Evolutionary conservation across 2,113 vertebrate species (phyloP).

Genomic region (Trochalopteron elliotii): DNA sequence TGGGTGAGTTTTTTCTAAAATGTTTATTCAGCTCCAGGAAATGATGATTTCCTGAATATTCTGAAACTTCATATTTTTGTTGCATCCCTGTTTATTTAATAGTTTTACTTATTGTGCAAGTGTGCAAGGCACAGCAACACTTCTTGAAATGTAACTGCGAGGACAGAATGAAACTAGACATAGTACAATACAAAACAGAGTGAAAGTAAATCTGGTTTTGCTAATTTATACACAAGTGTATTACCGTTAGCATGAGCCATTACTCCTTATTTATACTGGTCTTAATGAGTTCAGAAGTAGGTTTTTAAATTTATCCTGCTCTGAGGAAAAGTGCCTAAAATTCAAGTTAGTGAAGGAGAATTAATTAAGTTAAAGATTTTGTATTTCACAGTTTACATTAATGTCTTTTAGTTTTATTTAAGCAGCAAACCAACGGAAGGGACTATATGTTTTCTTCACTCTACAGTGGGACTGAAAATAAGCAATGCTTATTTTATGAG

Average conservation of each 20-base stretch:
- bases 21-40: constrained; percentile 57
- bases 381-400: constrained; percentile 5
- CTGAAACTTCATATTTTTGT: constrained; percentile 53
- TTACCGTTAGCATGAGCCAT: background rate
- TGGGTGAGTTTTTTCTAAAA: constrained; percentile 54
- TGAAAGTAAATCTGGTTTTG: background rate
- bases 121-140: background rate
- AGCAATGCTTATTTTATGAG: background rate
- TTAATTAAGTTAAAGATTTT: constrained; percentile 3
- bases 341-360: background rate
- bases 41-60: constrained; percentile 65
- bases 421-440: background rate
- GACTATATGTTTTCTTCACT: background rate
- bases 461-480: background rate
- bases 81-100: constrained; percentile 27
- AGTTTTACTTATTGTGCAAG: background rate
- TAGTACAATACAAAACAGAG: background rate
- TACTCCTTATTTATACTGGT: constrained; percentile 5
- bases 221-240: constrained; percentile 37
- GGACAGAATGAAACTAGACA: background rate
- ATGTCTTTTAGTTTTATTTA: background rate
- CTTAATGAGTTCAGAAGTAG: constrained; percentile 23
- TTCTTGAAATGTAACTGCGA: background rate
- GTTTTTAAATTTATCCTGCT: constrained; percentile 16
- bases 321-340: background rate